Percentiles rank a stretch among this genome's conserved stretches.
Evolutionary conservation across 2,888 invertebrate genomes (phyloP).

Genomic region (Theretra japonica): DNA sequence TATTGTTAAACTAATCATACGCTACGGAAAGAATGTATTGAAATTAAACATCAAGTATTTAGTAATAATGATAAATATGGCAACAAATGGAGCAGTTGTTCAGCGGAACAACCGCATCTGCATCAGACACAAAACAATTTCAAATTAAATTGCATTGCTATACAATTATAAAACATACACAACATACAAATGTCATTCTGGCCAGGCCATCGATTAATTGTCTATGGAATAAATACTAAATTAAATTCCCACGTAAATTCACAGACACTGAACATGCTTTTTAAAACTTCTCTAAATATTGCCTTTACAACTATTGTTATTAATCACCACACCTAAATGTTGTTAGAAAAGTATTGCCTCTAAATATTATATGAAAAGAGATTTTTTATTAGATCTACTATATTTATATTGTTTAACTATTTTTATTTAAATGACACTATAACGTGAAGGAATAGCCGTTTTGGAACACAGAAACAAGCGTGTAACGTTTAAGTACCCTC

Average conservation of each 20-base stretch:
- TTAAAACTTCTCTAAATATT: conserved; percentile 74
- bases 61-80: conserved; percentile 48
- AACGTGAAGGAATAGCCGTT: conserved; percentile 13
- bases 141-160: conserved; percentile 74
- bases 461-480: conserved; percentile 24
- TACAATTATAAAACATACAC: conserved; percentile 65
- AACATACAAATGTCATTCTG: conserved; percentile 70
- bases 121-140: conserved; percentile 72
- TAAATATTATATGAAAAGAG: conserved; percentile 78
- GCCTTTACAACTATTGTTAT: conserved; percentile 79
- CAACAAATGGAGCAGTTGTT: conserved; percentile 54
- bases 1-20: conserved; percentile 31
- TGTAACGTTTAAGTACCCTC: conserved; percentile 37
- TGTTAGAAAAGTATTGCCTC: conserved; percentile 83
- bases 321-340: conserved; percentile 79
- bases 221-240: conserved; percentile 69
- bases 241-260: conserved; percentile 62
- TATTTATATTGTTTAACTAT: conserved; percentile 63
- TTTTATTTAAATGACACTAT: conserved; percentile 55
- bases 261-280: conserved; percentile 61
- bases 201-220: conserved; percentile 63
- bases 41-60: conserved; percentile 22
- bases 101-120: conserved; percentile 68
- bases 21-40: conserved; percentile 27
- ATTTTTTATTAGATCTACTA: conserved; percentile 73